Percentiles rank a stretch among this genome's conserved stretches.
Evolutionary conservation across 2,888 invertebrate genomes (phyloP).

Genomic region (Tortrix viridana): DNA sequence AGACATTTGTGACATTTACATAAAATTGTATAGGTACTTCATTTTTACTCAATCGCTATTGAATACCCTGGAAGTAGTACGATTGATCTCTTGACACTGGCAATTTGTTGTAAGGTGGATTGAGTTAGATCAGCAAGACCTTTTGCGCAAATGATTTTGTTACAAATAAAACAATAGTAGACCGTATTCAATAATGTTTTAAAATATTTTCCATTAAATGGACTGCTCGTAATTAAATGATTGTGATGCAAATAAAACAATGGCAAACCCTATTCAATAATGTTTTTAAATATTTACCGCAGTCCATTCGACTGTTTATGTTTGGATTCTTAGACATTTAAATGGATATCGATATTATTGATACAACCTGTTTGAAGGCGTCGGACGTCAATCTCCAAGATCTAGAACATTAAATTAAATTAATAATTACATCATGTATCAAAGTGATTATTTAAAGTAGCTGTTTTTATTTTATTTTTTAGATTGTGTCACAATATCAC

Average conservation of each 20-base stretch:
- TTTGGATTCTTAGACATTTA: neutral
- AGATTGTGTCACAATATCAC: constrained; percentile 36
- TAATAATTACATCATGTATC: constrained; percentile 48
- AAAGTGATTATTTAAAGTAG: constrained; percentile 9
- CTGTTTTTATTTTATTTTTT: no score
- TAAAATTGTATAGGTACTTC: neutral
- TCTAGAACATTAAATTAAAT: constrained; percentile 51
- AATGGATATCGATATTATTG: no score
- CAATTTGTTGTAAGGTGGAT: constrained; percentile 48
- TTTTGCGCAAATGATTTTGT: neutral
- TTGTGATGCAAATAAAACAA: neutral
- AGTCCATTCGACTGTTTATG: neutral
- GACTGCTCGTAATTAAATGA: no score
- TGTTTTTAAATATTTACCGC: no score
- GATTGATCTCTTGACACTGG: constrained; percentile 54
- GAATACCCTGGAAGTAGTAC: constrained; percentile 47
- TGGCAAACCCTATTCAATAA: no score
- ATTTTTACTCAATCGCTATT: constrained; percentile 40
- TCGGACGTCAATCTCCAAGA: constrained; percentile 4
- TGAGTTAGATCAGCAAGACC: constrained; percentile 44
- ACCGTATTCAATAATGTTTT: neutral
- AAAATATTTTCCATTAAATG: no score
- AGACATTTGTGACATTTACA: no score
- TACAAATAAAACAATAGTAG: neutral
- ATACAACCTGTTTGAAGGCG: constrained; percentile 10